These are phyloP conservation scores for Hedya salicella DNA, from an alignment of 2,888 invertebrate species.

Conservation along the genomic window DNA sequence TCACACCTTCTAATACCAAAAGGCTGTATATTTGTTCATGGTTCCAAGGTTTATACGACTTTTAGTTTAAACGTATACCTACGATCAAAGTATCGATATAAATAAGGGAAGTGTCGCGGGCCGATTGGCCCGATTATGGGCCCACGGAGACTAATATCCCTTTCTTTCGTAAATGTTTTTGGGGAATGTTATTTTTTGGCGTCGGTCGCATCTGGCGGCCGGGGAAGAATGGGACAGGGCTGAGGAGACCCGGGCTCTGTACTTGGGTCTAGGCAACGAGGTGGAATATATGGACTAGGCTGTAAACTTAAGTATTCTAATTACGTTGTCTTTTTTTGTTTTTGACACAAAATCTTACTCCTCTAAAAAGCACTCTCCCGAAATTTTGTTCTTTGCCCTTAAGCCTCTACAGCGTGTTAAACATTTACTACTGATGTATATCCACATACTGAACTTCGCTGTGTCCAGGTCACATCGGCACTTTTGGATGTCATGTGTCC, in stretches of 20 bases:
- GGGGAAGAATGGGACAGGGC: constrained; percentile 71
- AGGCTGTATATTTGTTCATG: constrained; percentile 55
- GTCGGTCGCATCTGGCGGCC: constrained; percentile 81
- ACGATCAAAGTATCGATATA: constrained; percentile 71
- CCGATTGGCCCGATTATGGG: constrained; percentile 84
- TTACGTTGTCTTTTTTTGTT: too few relatives aligned
- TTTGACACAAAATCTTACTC: too few relatives aligned
- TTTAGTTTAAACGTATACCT: constrained; percentile 67
- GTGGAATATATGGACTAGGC: constrained; percentile 15
- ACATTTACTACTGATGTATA: too few relatives aligned
- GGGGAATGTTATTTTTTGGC: constrained; percentile 81
- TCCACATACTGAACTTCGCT: too few relatives aligned
- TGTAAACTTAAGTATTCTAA: too few relatives aligned
- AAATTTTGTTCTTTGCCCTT: too few relatives aligned
- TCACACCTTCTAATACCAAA: constrained; percentile 59
- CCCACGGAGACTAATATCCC: constrained; percentile 84
- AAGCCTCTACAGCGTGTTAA: too few relatives aligned
- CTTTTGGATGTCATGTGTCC: too few relatives aligned
- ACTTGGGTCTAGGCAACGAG: constrained; percentile 64
- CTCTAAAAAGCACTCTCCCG: too few relatives aligned
- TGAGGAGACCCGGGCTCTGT: constrained; percentile 68
- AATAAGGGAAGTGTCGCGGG: constrained; percentile 76
- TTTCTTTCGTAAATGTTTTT: constrained; percentile 81
- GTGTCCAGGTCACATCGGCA: too few relatives aligned
- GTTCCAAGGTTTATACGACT: constrained; percentile 34